Conservation (phyloP, 92 coral and sea anemone genomes). For the Porites lobata region DNA sequence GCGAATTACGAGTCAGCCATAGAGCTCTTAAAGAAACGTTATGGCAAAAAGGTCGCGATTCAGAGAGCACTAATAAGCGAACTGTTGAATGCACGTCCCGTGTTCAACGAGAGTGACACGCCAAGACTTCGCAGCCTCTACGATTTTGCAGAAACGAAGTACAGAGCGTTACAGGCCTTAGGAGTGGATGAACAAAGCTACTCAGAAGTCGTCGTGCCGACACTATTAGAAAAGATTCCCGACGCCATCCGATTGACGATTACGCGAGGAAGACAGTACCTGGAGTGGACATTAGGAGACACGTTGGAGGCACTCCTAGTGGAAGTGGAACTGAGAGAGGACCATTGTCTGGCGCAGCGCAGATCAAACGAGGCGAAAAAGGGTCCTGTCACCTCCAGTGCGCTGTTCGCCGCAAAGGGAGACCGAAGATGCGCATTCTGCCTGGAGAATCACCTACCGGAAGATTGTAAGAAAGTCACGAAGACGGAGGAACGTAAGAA, state of each 20-base stretch:
- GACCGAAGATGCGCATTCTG: constrained; percentile 49
- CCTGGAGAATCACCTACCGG: constrained; percentile 34
- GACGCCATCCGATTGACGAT: constrained; percentile 28
- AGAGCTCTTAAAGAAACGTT: constrained; percentile 46
- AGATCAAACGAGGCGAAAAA: neutral
- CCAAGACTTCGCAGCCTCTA: constrained; percentile 13
- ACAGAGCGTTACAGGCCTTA: constrained; percentile 27
- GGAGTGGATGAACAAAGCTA: constrained; percentile 47
- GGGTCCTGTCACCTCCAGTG: constrained; percentile 9
- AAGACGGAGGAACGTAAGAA: too few relatives aligned
- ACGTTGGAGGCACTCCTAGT: constrained; percentile 40
- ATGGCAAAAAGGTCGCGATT: constrained; percentile 53
- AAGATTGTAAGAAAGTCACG: too few relatives aligned
- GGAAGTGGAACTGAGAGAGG: constrained; percentile 74
- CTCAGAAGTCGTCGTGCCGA: constrained; percentile 70
- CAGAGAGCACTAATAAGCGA: constrained; percentile 67
- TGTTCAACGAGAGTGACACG: constrained; percentile 38
- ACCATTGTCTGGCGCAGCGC: constrained; percentile 32
- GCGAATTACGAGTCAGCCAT: constrained; percentile 59
- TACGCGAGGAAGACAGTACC: constrained; percentile 20
- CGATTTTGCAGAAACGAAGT: neutral
- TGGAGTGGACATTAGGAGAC: constrained; percentile 54
- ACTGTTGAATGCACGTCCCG: constrained; percentile 25
- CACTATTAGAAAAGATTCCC: constrained; percentile 57
- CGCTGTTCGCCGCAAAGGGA: constrained; percentile 11